These are phyloP conservation scores for Pristionchus exspectatus DNA, from an alignment of 2,888 invertebrate genomes.

Conservation along the genomic window DNA sequence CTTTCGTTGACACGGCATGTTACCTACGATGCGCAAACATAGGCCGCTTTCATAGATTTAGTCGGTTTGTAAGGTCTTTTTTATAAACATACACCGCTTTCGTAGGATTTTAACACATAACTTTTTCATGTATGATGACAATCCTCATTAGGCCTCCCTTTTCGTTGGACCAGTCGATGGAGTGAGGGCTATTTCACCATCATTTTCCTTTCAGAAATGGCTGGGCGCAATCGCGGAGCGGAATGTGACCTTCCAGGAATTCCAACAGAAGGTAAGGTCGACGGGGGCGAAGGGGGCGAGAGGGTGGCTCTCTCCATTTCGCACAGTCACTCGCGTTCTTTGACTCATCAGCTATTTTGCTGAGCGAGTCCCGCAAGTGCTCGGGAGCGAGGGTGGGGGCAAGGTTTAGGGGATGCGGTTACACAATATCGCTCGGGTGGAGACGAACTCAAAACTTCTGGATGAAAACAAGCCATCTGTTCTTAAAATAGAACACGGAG, in stretches of 20 bases:
- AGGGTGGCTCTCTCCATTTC: neutral
- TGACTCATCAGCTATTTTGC: neutral
- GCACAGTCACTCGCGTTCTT: neutral
- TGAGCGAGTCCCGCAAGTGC: neutral
- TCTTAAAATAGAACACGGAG: neutral
- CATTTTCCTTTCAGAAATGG: constrained; percentile 69
- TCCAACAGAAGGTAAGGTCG: constrained; percentile 71
- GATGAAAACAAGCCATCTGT: neutral
- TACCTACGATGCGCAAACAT: too few relatives aligned
- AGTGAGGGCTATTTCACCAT: neutral
- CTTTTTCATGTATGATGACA: too few relatives aligned
- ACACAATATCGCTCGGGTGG: neutral
- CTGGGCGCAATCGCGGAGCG: constrained; percentile 69
- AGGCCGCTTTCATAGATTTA: too few relatives aligned
- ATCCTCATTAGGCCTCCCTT: too few relatives aligned
- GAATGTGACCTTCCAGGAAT: constrained; percentile 74
- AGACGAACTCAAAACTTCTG: neutral
- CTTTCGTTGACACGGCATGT: too few relatives aligned
- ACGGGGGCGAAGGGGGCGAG: neutral
- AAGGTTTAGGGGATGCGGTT: neutral
- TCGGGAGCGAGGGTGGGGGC: neutral
- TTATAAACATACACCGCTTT: too few relatives aligned
- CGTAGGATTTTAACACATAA: too few relatives aligned
- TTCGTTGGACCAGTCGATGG: too few relatives aligned
- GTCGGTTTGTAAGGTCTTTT: too few relatives aligned